Evolutionary conservation across 2,797 vertebrate species (phyloP), one percentile per base, ranked within the genome.

Genomic region (Falco novaeseelandiae): DNA sequence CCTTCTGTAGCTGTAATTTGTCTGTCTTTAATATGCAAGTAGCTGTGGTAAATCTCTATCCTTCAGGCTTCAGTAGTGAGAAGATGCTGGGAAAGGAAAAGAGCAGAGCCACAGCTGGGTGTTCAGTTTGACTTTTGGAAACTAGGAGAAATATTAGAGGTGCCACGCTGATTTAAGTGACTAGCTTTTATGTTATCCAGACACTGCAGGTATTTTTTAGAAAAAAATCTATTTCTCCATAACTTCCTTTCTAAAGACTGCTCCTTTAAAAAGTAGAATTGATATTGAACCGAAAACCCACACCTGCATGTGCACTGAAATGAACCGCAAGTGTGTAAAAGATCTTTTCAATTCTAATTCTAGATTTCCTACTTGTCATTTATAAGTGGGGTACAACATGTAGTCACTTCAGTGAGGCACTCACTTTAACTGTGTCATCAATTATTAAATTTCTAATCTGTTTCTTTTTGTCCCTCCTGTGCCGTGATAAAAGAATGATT

Each of bases 401-500:
- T n/a, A 55, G 23, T 32, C 21, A 7, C n/a, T 55, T 65, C 51
- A 38, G 51, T n/a, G 73, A 76, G 29, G 18, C 52, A 10, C 21
- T 44, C 42, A 44, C 17, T 71, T 48, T 29, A 4, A 6, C 48
- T 62, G 20, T 57, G n/a, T 77, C 4, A 52, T 70, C 32, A 9
- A 38, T 40, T 61, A 46, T 65, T 69, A 23, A 78, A 65, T 67
- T 5, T 46, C 30, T 80, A 4, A 15, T 26, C 48, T 94, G 93
- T 84, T 26, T 79, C 51, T 82, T 82, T 58, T 14, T 4, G 38
- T 91, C 58, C 69, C 26, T 86, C 2, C 74, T 92, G 44, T 62
- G 30, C 38, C 40, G 3, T 67, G 70, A 55, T 54, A 48, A 62
- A 72, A 99, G 99, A 98, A 91, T 0, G 98, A 99, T 76, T 97